Evolutionary conservation across 2,113 vertebrate genomes (phyloP).

Genomic region (Mionectes macconnelli): DNA sequence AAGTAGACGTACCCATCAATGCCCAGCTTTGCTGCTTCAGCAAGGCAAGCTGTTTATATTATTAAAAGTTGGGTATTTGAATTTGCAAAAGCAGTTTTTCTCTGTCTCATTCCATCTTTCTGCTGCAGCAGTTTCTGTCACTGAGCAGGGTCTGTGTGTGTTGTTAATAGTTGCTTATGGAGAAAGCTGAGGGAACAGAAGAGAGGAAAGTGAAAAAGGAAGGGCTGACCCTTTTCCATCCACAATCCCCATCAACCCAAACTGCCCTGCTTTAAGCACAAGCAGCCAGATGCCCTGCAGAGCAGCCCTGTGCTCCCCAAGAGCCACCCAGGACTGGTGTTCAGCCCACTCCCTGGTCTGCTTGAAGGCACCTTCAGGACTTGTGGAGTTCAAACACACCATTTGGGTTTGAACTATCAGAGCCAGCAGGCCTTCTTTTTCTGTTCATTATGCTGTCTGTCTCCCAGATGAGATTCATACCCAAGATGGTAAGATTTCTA

Average conservation of each 20-base stretch:
- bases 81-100: conserved; percentile 6
- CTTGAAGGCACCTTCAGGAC: background rate
- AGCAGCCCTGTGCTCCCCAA: background rate
- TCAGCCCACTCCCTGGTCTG: accelerated
- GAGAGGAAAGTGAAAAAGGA: background rate
- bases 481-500: background rate
- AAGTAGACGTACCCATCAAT: background rate
- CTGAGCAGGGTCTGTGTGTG: background rate
- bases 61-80: background rate
- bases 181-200: background rate
- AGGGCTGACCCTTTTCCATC: background rate
- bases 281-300: background rate
- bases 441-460: accelerated
- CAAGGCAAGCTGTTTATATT: conserved; percentile 19
- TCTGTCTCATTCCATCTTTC: background rate
- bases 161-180: background rate
- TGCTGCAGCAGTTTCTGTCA: background rate
- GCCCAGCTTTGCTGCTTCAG: conserved; percentile 13
- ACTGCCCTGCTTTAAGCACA: background rate
- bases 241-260: background rate
- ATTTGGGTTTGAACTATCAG: background rate
- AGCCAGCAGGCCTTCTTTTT: background rate
- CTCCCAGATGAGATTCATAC: background rate
- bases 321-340: background rate
- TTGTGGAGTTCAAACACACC: background rate